Base-by-base conservation (phyloP, 1,140 invertebrate species). In the Drosophila nebulosa region DNA sequence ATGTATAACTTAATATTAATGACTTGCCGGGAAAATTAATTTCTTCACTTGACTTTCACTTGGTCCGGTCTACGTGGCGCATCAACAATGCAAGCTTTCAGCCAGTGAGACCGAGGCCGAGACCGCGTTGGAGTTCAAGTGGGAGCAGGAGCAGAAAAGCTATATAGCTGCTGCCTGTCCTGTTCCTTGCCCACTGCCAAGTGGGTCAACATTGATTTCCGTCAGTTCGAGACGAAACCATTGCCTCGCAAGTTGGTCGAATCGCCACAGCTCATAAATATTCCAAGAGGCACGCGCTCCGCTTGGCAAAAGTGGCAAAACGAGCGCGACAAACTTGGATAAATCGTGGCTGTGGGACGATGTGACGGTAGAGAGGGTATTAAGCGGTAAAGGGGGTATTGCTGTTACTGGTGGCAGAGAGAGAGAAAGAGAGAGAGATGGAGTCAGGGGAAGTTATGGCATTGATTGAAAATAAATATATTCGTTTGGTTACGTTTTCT, bases 381-480 rank as follows among this genome's bases (percentile, higher is more conserved):
- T 12, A 32, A 32, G 14, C 32, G 56, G 56, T 63, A 60, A 36
- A 22, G 63, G 22, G 10, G 14, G 12, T 39, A 1, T 3, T 32
- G 27, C 27, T 30, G 0, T 5, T 30, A 5, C 6, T 66, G 69
- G 51, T 27, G 30, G 21, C 16, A 59, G 3, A 10, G 30, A 12
- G 10, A 32, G 30, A 32, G 27, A 30, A 4, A 18, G 27, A 53
- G 6, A 3, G 6, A 30, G 27, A 30, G 30, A 32, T 9, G 12
- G 12, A 12, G 30, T 0, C 30, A 32, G 36, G 35, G 16, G 62
- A 51, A 36, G 21, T 51, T 69, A 64, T 57, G 56, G 59, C 74
- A 81, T 81, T 86, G 81, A 86, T 86, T 86, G 81, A 86, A 86
- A 86, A 88, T 86, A 86, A 80, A 85, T 85, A 80, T 85, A 79